Evolutionary conservation across 2,113 vertebrate genomes (phyloP).

Genomic region (Mastomys coucha): DNA sequence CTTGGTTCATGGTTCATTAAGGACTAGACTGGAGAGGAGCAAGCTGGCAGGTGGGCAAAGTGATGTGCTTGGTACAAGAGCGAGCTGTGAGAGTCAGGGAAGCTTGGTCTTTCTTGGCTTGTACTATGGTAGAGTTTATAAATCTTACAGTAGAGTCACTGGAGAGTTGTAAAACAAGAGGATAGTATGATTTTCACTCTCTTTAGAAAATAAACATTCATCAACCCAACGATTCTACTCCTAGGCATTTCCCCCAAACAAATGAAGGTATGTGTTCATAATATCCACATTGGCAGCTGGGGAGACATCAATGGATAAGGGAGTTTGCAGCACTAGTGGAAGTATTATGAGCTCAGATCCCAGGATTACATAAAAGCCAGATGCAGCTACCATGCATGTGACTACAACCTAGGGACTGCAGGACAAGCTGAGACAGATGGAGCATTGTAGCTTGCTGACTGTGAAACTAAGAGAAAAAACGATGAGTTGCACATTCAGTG

Average conservation of each 20-base stretch:
- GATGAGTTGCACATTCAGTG: not conserved
- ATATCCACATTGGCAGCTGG: not conserved
- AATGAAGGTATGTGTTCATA: not conserved
- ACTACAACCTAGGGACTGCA: not conserved
- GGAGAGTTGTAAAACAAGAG: constrained; percentile 17
- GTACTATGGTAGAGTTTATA: not conserved
- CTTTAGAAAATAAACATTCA: constrained; percentile 52
- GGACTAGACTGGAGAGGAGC: not conserved
- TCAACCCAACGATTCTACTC: not conserved
- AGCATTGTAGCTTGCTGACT: not conserved
- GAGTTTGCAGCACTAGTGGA: not conserved
- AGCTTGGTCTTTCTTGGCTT: not conserved
- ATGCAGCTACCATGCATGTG: not conserved
- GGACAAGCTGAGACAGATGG: not conserved
- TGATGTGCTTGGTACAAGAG: not conserved
- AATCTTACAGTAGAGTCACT: not conserved
- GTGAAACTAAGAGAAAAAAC: not conserved
- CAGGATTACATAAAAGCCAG: not conserved
- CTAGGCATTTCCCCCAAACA: constrained; percentile 12
- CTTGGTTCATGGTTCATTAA: not conserved
- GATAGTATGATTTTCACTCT: not conserved
- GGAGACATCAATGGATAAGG: not conserved
- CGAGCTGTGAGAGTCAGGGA: not conserved
- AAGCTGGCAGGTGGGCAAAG: not conserved
- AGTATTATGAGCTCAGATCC: not conserved